These are phyloP conservation scores for Clarias batrachus DNA, from an alignment of 2,113 vertebrate species.

Conservation along the genomic window DNA sequence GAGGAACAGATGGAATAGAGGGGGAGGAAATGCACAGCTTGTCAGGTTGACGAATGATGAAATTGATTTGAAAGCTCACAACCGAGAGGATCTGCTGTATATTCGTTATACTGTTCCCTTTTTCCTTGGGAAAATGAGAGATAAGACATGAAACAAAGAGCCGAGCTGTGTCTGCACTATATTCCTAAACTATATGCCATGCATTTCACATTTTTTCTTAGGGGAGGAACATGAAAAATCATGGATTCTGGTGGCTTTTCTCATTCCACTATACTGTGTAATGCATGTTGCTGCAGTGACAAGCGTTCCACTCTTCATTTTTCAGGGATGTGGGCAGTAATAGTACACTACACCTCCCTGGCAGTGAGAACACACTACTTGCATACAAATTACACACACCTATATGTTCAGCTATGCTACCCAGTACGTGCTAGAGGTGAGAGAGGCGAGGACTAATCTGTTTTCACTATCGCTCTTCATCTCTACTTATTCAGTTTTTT, in stretches of 20 bases:
- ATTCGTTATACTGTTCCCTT: not conserved
- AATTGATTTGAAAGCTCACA: not conserved
- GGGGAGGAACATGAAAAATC: not conserved
- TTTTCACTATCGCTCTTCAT: not conserved
- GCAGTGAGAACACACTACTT: not conserved
- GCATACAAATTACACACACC: slow-evolving; percentile 11
- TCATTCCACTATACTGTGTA: not conserved
- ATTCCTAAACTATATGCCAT: not conserved
- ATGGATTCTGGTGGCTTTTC: not conserved
- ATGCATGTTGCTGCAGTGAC: not conserved
- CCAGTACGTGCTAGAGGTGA: not conserved
- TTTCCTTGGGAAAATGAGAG: not conserved
- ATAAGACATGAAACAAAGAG: not conserved
- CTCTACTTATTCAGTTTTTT: not conserved
- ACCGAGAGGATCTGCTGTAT: not conserved
- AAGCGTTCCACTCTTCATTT: not conserved
- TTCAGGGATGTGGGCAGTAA: not conserved
- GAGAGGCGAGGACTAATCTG: not conserved
- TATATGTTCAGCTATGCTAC: not conserved
- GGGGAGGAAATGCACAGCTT: not conserved
- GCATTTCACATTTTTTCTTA: not conserved
- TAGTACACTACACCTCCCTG: not conserved
- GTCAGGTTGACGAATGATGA: not conserved
- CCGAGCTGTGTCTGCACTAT: not conserved
- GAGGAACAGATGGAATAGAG: not conserved